These are phyloP conservation scores for Papilio elwesi DNA, from an alignment of 2,888 invertebrate species.

Conservation along the genomic window DNA sequence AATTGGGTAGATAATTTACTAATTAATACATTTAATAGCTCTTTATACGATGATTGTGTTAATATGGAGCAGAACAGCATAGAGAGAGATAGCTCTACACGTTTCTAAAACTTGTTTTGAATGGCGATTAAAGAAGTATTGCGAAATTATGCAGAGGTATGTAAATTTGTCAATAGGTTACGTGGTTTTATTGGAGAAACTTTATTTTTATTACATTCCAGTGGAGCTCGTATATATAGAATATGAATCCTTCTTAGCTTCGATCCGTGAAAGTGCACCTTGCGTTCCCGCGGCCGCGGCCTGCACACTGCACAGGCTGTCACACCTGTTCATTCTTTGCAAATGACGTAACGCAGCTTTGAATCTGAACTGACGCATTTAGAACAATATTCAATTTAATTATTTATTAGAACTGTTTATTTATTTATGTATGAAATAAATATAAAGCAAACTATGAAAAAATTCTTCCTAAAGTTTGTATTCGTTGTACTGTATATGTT, in stretches of 20 bases:
- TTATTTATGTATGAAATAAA: neutral
- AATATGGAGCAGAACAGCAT: constrained; percentile 25
- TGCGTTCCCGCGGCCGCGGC: constrained; percentile 58
- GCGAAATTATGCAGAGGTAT: constrained; percentile 40
- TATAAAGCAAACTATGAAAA: too few species aligned
- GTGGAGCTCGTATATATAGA: constrained; percentile 44
- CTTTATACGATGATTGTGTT: neutral
- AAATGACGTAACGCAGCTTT: constrained; percentile 71
- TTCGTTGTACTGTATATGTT: too few species aligned
- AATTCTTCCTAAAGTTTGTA: too few species aligned
- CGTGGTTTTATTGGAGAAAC: constrained; percentile 52
- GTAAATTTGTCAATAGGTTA: constrained; percentile 42
- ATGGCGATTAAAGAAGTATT: constrained; percentile 35
- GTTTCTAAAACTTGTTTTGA: constrained; percentile 28
- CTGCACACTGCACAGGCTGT: constrained; percentile 46
- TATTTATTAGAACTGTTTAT: neutral
- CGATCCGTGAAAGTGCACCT: constrained; percentile 72
- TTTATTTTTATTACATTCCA: constrained; percentile 55
- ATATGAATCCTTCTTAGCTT: constrained; percentile 60
- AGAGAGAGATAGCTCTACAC: constrained; percentile 3
- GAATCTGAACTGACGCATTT: constrained; percentile 40
- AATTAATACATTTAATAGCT: neutral
- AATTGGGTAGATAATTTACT: too few species aligned
- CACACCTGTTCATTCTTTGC: constrained; percentile 66
- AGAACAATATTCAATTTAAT: constrained; percentile 9